Conservation (phyloP, 2,888 invertebrate genomes). For the Panopea generosa region DNA sequence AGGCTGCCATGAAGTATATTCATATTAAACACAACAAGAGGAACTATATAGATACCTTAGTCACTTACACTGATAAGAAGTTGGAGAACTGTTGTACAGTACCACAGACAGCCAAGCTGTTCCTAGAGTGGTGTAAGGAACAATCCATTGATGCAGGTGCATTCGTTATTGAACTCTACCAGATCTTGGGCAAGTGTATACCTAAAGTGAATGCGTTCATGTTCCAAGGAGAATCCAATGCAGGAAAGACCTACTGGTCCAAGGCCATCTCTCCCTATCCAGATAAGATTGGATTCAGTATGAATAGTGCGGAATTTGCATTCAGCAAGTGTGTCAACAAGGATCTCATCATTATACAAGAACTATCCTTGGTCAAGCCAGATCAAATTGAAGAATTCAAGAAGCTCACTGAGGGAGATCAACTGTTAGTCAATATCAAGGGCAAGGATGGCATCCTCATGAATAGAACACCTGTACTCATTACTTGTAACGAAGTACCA, state of each 20-base stretch:
- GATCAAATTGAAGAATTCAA: background rate
- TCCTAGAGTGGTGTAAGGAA: too few relatives aligned
- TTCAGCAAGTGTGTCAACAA: background rate
- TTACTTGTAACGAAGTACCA: too few relatives aligned
- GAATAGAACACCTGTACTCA: background rate
- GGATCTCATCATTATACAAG: background rate
- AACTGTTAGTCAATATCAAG: background rate
- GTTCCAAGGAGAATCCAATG: background rate
- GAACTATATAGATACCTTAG: too few relatives aligned
- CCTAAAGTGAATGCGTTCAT: background rate
- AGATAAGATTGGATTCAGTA: too few relatives aligned
- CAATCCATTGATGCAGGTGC: too few relatives aligned
- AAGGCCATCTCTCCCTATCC: too few relatives aligned
- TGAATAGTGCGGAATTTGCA: background rate
- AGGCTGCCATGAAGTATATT: too few relatives aligned
- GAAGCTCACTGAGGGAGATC: background rate
- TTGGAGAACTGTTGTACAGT: too few relatives aligned
- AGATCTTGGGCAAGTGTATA: background rate
- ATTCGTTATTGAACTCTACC: too few relatives aligned
- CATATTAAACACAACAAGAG: too few relatives aligned
- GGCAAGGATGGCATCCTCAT: background rate
- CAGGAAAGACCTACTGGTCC: slow-evolving; percentile 5
- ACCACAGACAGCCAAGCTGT: too few relatives aligned
- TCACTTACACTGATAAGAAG: too few relatives aligned
- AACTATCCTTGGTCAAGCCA: background rate